A percentile compares a stretch with the other conserved stretches of the same genome.
phyloP scores from a whole-genome alignment of 2,797 vertebrate species.

The Melanotaenia boesemani region DNA sequence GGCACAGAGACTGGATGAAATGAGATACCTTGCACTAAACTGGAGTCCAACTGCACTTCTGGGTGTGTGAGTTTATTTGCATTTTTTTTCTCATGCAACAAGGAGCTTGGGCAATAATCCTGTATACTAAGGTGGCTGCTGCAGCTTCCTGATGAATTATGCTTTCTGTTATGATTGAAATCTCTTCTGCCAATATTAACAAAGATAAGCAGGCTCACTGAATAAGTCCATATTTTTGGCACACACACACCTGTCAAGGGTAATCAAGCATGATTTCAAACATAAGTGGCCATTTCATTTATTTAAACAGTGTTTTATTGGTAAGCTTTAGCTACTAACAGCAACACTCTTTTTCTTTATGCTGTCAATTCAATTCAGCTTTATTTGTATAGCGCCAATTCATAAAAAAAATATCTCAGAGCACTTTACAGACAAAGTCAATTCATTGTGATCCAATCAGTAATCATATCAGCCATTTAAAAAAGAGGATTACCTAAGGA shows the following conservation, averaged over 20 bases:
- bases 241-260: background rate
- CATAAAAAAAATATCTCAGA: too few species aligned
- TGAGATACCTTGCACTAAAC: conserved; percentile 72
- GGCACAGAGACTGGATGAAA: conserved; percentile 74
- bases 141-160: conserved; percentile 20
- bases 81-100: conserved; percentile 52
- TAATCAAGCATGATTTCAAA: conserved; percentile 3
- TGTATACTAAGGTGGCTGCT: conserved; percentile 27
- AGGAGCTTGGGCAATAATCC: conserved; percentile 50
- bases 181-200: background rate
- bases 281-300: background rate
- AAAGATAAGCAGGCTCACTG: conserved; percentile 2
- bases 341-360: too few species aligned
- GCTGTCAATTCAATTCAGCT: too few species aligned
- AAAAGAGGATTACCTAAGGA: too few species aligned
- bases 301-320: background rate
- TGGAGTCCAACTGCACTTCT: conserved; percentile 64
- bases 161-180: conserved; percentile 19
- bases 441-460: too few species aligned
- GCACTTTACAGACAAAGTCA: too few species aligned
- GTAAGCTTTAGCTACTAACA: background rate
- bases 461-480: too few species aligned
- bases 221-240: conserved; percentile 2
- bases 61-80: conserved; percentile 58
- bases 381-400: too few species aligned